Evolutionary conservation across 2,797 vertebrate genomes (phyloP).

Genomic region (Squalus acanthias): DNA sequence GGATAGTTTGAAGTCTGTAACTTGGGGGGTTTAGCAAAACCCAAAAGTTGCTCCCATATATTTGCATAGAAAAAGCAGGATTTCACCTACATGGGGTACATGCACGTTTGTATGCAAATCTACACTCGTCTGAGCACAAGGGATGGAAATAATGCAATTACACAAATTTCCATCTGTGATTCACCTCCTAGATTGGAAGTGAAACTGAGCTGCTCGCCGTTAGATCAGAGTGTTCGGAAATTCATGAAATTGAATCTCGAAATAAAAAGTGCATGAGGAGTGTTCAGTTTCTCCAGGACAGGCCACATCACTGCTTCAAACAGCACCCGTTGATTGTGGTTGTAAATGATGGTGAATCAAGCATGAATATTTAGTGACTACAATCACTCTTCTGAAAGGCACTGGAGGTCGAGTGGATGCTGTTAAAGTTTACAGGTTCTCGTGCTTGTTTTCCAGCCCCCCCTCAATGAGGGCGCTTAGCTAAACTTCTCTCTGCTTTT

Average conservation of each 20-base stretch:
- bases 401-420: neutral
- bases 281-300: neutral
- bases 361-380: neutral
- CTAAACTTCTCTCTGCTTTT: neutral
- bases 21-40: neutral
- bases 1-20: neutral
- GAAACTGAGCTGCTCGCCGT: neutral
- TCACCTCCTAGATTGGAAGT: neutral
- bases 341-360: neutral
- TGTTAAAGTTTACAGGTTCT: neutral
- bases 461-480: neutral
- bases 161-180: neutral
- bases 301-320: neutral
- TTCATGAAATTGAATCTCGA: neutral
- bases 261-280: constrained; percentile 1
- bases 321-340: neutral
- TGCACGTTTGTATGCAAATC: neutral
- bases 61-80: neutral
- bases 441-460: neutral
- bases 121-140: neutral
- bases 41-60: neutral
- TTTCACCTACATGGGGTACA: neutral
- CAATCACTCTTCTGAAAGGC: neutral
- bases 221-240: neutral
- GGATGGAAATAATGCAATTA: neutral